phyloP scores from a whole-genome alignment of 2,888 invertebrate species.

The Nomada fabriciana region DNA sequence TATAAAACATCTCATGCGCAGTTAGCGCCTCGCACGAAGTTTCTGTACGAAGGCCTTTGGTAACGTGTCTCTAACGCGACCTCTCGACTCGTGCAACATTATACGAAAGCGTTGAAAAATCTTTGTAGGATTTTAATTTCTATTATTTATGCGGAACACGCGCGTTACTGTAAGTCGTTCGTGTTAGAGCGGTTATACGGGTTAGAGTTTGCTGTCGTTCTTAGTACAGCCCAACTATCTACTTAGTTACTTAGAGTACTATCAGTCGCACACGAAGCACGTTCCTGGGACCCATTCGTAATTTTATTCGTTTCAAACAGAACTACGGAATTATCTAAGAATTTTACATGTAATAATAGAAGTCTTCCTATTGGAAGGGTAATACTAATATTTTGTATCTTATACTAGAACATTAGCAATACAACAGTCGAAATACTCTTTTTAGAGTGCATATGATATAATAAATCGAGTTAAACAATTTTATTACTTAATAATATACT shows the following conservation, averaged over 20 bases:
- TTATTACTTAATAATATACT: no score
- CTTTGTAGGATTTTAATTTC: neutral
- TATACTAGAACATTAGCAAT: no score
- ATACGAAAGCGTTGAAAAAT: slow-evolving; percentile 37
- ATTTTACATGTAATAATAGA: neutral
- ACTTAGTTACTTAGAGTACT: slow-evolving; percentile 32
- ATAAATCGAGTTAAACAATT: no score
- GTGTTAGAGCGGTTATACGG: slow-evolving; percentile 60
- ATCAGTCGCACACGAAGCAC: slow-evolving; percentile 26
- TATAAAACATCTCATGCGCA: slow-evolving; percentile 27
- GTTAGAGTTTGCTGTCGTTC: slow-evolving; percentile 51
- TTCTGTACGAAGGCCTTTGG: slow-evolving; percentile 8
- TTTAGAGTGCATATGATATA: no score
- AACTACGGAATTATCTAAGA: neutral
- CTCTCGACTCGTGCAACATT: slow-evolving; percentile 57
- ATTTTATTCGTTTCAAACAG: neutral
- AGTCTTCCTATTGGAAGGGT: no score
- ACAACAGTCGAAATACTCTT: no score
- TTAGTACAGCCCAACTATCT: slow-evolving; percentile 54
- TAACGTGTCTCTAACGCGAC: slow-evolving; percentile 15
- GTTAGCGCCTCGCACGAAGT: neutral
- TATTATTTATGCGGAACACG: slow-evolving; percentile 13
- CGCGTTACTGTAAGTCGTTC: slow-evolving; percentile 18
- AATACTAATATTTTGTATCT: no score
- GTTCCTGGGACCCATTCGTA: slow-evolving; percentile 50